Percentiles rank a stretch among this genome's conserved stretches.
phyloP scores from a whole-genome alignment of 64 coral and sea anemone genomes.

The Cladopsammia gracilis region DNA sequence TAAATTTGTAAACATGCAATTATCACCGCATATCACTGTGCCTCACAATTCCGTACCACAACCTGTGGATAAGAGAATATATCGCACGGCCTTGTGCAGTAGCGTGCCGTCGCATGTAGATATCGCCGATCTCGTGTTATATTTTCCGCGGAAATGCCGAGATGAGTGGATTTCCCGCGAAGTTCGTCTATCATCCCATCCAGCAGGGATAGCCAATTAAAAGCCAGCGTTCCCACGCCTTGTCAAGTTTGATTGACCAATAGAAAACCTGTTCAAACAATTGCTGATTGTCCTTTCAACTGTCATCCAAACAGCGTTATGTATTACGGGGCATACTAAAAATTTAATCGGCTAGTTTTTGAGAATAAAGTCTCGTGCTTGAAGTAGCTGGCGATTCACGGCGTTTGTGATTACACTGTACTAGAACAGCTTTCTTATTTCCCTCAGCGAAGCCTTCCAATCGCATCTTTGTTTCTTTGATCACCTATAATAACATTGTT shows the following conservation, averaged over 20 bases:
- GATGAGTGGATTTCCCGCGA: slow-evolving; percentile 42
- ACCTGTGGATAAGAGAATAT: background rate
- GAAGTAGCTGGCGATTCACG: background rate
- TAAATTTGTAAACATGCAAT: slow-evolving; percentile 59
- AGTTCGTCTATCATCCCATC: background rate
- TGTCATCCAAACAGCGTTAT: slow-evolving; percentile 48
- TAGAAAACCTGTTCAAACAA: slow-evolving; percentile 77
- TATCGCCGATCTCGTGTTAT: background rate
- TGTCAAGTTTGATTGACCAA: slow-evolving; percentile 80
- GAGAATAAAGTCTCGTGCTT: background rate
- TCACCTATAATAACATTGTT: background rate
- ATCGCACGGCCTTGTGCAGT: background rate
- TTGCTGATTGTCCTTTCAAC: slow-evolving; percentile 76
- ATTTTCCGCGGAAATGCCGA: slow-evolving; percentile 36
- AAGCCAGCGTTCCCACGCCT: slow-evolving; percentile 81
- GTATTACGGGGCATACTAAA: slow-evolving; percentile 43
- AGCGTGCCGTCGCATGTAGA: background rate
- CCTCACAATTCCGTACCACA: background rate
- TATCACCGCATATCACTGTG: background rate
- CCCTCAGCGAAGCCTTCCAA: background rate
- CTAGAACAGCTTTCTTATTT: background rate
- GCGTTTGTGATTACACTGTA: background rate
- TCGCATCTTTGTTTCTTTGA: background rate
- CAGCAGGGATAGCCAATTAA: slow-evolving; percentile 65
- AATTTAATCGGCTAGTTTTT: slow-evolving; percentile 22